Conservation (phyloP, 2,797 vertebrate species). For the Pangasius krempfi region DNA sequence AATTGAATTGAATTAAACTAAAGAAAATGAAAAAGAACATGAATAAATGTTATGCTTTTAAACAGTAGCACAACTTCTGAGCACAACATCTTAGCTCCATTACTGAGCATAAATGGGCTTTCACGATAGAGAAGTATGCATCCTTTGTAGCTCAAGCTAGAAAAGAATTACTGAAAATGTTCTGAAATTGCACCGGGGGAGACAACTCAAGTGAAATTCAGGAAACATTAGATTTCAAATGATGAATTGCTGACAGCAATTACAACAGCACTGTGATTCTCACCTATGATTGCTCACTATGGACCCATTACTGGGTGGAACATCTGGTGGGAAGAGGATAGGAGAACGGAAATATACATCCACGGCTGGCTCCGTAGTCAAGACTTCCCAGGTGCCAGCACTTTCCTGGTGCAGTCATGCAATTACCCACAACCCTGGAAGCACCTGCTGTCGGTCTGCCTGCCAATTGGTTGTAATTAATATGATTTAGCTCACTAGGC, state of each 20-base stretch:
- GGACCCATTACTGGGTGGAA: constrained; percentile 41
- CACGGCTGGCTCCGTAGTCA: constrained; percentile 38
- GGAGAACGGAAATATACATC: constrained; percentile 39
- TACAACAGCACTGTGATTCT: constrained; percentile 41
- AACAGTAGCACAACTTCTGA: background rate
- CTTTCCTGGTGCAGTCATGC: constrained; percentile 39
- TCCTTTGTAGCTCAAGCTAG: constrained; percentile 32
- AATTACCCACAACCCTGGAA: constrained; percentile 53
- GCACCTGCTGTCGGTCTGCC: constrained; percentile 53
- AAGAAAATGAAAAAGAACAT: background rate
- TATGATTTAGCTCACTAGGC: constrained; percentile 51
- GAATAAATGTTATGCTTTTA: background rate
- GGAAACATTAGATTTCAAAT: constrained; percentile 27
- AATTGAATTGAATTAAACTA: background rate
- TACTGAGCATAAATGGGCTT: constrained; percentile 19
- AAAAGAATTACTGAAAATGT: constrained; percentile 32
- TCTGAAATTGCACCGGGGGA: constrained; percentile 44
- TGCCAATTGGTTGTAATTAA: constrained; percentile 59
- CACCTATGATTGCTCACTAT: constrained; percentile 30
- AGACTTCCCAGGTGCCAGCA: constrained; percentile 49
- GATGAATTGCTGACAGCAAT: constrained; percentile 39
- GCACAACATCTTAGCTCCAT: background rate
- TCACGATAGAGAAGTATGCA: constrained; percentile 20
- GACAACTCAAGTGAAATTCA: constrained; percentile 15
- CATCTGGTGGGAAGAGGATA: constrained; percentile 47